Percentiles rank a stretch among this genome's conserved stretches.
phyloP scores from a whole-genome alignment of 2,888 invertebrate genomes.

The Dermolepida albohirtum region DNA sequence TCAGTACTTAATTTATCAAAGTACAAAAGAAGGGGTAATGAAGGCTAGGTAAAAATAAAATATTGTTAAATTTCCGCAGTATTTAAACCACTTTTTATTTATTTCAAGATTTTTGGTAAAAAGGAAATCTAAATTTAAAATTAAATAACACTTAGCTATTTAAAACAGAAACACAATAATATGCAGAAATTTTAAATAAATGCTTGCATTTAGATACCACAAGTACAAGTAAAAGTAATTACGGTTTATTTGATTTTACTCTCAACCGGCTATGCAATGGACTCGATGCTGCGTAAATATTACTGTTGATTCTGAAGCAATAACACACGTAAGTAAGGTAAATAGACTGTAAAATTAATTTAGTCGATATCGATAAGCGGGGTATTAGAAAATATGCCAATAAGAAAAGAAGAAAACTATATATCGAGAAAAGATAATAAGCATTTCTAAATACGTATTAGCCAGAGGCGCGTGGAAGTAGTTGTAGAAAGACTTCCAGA shows the following conservation, averaged over 20 bases:
- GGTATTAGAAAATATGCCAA: conserved; percentile 13
- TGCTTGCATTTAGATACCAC: not conserved
- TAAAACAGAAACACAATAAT: too few relatives aligned
- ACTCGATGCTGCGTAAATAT: not conserved
- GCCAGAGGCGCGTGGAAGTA: conserved; percentile 49
- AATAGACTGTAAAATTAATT: conserved; percentile 25
- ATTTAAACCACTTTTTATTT: too few relatives aligned
- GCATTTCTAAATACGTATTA: conserved; percentile 50
- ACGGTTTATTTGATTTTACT: conserved; percentile 34
- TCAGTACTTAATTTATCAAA: too few relatives aligned
- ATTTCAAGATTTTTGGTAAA: too few relatives aligned
- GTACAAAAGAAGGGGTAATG: too few relatives aligned
- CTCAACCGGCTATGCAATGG: conserved; percentile 6
- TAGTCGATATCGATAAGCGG: not conserved
- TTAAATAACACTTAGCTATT: too few relatives aligned
- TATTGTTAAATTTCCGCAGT: too few relatives aligned
- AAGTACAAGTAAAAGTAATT: conserved; percentile 41
- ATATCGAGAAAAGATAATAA: conserved; percentile 41
- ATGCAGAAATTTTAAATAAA: too few relatives aligned
- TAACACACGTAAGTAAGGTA: not conserved
- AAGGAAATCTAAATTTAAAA: too few relatives aligned
- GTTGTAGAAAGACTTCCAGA: conserved; percentile 49
- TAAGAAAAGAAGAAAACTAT: conserved; percentile 37
- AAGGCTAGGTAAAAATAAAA: too few relatives aligned
- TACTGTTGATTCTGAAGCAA: not conserved